A percentile compares a stretch with the other conserved stretches of the same genome.
Evolutionary conservation across 2,888 invertebrate genomes (phyloP).

Genomic region (Thymelicus sylvestris): DNA sequence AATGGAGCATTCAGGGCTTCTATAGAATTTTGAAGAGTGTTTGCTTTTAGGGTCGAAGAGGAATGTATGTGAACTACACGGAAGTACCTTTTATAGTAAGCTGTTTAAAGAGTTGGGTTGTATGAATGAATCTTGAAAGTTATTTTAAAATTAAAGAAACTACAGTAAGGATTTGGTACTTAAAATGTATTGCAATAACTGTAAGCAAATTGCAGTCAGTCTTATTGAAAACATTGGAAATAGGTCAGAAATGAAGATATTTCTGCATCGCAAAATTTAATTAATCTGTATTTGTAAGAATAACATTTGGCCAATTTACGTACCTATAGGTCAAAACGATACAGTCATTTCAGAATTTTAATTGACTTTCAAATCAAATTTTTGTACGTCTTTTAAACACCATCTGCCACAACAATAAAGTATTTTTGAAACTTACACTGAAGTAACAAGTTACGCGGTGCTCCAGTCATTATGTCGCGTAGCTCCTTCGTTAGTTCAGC

Average conservation of each 20-base stretch:
- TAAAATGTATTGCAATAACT: no score
- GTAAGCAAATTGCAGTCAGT: no score
- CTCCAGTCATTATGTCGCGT: conserved; percentile 31
- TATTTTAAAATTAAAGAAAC: background rate
- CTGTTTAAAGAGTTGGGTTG: conserved; percentile 10
- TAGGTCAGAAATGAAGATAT: no score
- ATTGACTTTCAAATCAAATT: no score
- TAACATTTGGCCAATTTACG: no score
- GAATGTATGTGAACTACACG: conserved; percentile 19
- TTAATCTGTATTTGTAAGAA: no score
- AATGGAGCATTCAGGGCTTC: conserved; percentile 47
- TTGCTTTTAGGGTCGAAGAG: conserved; percentile 40
- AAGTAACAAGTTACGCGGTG: conserved; percentile 23
- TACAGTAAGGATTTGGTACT: no score
- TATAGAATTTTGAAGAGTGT: conserved; percentile 41
- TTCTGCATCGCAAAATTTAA: no score
- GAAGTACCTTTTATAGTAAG: conserved; percentile 23
- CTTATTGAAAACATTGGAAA: no score
- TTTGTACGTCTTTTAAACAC: background rate
- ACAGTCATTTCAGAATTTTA: no score
- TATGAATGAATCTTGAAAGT: background rate
- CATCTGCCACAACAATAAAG: conserved; percentile 12
- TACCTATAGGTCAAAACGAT: no score
- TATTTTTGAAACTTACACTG: conserved; percentile 20
- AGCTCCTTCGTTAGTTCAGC: conserved; percentile 45